Evolutionary conservation across 2,888 invertebrate species (phyloP), one percentile per base, ranked within the genome.

Genomic region (Andrena bucephala): DNA sequence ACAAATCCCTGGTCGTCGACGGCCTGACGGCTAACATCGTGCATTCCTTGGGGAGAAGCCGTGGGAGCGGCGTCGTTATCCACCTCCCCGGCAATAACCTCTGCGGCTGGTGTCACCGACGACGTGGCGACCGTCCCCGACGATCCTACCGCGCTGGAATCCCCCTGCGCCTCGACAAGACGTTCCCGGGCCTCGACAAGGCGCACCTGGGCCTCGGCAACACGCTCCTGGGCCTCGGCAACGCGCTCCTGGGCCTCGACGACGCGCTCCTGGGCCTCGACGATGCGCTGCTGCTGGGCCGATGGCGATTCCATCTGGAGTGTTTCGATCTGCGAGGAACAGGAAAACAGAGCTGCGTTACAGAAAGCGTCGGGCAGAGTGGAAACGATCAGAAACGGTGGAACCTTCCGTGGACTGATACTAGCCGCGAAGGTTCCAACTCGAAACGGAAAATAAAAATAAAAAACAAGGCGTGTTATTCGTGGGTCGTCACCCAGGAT

Each of bases 301-400:
- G 81, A 90, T 89, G 92, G 83, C 79, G 90, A 91, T 90, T 94
- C 93, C 93, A 93, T 93, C 89, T 92, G 91, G 91, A 85, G 84
- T 75, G 57, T 82, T 42, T 63, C 48, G 77, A 80, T 82, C 91
- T 91, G 86, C 54, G 85, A 67, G 42, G 2, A 72, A 63, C 33
- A 83, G 79, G 6, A 60, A 78, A 54, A 83, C 7, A 81, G 62
- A 68, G 2, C 16, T 27, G 0, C n/a, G 8, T 82, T 82, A 82
- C n/a, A 52, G 1, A 20, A 0, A 10, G 27, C 2, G 27, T 33
- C 6, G 24, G 8, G 24, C 13, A 2, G 16, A n/a, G 42, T 29
- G 5, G 1, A 10, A 29, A 16, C 2, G 13, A 16, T 42, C 42
- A 24, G 42, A 36, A 52, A 52, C 29, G 31, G 20, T 31, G 52